Percentiles rank a stretch among this genome's conserved stretches.
Evolutionary conservation across 2,888 invertebrate genomes (phyloP).

Genomic region (Scelioninae gen. 2): DNA sequence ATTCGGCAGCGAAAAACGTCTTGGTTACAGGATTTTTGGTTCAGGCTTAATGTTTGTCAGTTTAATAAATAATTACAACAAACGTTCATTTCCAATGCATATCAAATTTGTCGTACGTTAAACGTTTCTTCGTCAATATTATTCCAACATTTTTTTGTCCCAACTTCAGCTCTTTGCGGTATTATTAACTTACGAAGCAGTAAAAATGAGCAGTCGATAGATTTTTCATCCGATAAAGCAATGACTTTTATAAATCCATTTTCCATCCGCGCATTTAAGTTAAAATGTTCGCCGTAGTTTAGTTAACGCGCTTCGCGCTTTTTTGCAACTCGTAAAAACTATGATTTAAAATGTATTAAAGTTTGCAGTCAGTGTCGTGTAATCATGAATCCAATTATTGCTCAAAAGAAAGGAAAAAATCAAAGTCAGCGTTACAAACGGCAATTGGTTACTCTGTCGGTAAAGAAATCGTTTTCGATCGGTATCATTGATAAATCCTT

Average conservation of each 20-base stretch:
- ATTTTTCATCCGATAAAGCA: neutral
- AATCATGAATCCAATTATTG: neutral
- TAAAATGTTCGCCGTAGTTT: neutral
- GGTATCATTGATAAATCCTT: no score
- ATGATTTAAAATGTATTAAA: neutral
- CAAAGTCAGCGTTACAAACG: no score
- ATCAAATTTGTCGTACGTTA: no score
- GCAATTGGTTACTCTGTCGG: no score
- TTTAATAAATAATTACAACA: no score
- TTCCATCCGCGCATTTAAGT: neutral
- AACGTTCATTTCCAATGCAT: no score
- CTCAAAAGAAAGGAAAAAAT: no score
- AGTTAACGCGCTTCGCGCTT: neutral
- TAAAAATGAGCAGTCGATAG: neutral
- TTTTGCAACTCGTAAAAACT: neutral
- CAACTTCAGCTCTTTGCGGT: neutral
- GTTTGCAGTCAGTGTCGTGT: neutral
- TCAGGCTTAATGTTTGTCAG: no score
- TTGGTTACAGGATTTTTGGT: neutral
- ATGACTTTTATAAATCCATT: neutral
- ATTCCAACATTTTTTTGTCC: neutral
- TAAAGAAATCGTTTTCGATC: no score
- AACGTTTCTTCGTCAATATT: neutral
- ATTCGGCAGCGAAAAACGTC: conserved; percentile 4
- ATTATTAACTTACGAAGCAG: neutral